A percentile compares a stretch with the other conserved stretches of the same genome.
These are phyloP conservation scores for Loripinus fragilis DNA, from an alignment of 2,888 invertebrate genomes.

Conservation along the genomic window DNA sequence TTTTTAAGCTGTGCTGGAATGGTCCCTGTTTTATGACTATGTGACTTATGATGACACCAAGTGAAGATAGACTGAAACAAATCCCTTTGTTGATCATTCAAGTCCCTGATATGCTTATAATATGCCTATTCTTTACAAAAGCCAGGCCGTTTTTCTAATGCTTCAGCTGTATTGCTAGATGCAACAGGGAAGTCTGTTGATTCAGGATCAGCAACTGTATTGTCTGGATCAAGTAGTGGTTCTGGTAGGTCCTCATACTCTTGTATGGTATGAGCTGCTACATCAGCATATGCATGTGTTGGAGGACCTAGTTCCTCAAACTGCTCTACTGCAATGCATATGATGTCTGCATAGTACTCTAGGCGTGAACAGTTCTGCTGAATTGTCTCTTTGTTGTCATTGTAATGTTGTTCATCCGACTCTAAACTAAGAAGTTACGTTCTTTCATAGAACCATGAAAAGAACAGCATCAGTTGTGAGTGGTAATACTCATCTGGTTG, in stretches of 20 bases:
- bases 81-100: conserved; percentile 30
- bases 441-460: conserved; percentile 49
- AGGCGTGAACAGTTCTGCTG: background rate
- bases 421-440: conserved; percentile 19
- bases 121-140: background rate
- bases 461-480: conserved; percentile 44
- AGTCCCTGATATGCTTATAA: background rate
- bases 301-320: conserved; percentile 42
- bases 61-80: conserved; percentile 22
- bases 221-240: conserved; percentile 15
- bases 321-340: conserved; percentile 32
- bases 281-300: conserved; percentile 40
- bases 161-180: background rate
- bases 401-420: too few relatives aligned
- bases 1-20: conserved; percentile 43
- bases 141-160: background rate
- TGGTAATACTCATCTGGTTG: conserved; percentile 46
- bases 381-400: too few relatives aligned
- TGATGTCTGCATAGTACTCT: conserved; percentile 36
- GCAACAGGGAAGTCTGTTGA: background rate
- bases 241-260: conserved; percentile 26
- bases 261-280: conserved; percentile 48
- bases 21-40: conserved; percentile 37
- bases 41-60: conserved; percentile 45
- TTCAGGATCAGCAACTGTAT: conserved; percentile 23